phyloP scores from a whole-genome alignment of 2,888 invertebrate genomes.

The Yponomeuta evonymella region DNA sequence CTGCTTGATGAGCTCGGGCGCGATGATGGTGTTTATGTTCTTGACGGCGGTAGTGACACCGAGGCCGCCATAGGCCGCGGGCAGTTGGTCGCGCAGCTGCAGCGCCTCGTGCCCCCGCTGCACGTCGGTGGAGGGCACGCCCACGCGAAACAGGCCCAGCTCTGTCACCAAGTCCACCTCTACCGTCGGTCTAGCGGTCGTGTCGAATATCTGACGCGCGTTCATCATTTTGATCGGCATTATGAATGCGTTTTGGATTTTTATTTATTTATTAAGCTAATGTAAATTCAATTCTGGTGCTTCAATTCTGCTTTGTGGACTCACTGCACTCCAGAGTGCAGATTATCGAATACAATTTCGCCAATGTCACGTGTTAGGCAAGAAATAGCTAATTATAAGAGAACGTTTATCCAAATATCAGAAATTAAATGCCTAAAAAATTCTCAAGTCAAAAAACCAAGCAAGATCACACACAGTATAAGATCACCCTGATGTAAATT shows the following conservation, averaged over 20 bases:
- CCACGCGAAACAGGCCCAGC: conserved; percentile 91
- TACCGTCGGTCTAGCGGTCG: conserved; percentile 97
- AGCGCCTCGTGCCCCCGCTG: conserved; percentile 96
- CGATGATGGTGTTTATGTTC: conserved; percentile 90
- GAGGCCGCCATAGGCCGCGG: conserved; percentile 92
- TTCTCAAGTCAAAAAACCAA: no score
- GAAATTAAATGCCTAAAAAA: no score
- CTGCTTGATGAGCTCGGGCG: conserved; percentile 86
- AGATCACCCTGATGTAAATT: no score
- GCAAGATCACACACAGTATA: no score
- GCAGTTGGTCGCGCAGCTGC: conserved; percentile 94
- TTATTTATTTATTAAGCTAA: neutral
- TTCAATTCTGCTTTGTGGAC: no score
- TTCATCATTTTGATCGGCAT: conserved; percentile 94
- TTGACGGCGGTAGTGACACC: conserved; percentile 92
- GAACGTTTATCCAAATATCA: no score
- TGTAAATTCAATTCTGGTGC: neutral
- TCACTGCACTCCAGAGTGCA: no score
- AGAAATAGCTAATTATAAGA: no score
- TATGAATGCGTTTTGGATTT: conserved; percentile 18
- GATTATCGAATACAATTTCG: no score
- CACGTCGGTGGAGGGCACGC: conserved; percentile 96
- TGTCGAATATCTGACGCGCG: conserved; percentile 98
- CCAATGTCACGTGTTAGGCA: no score
- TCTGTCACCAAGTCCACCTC: conserved; percentile 92